A percentile compares a stretch with the other conserved stretches of the same genome.
Evolutionary conservation across 2,888 invertebrate species (phyloP).

Genomic region (Hirtodrosophila cameraria): DNA sequence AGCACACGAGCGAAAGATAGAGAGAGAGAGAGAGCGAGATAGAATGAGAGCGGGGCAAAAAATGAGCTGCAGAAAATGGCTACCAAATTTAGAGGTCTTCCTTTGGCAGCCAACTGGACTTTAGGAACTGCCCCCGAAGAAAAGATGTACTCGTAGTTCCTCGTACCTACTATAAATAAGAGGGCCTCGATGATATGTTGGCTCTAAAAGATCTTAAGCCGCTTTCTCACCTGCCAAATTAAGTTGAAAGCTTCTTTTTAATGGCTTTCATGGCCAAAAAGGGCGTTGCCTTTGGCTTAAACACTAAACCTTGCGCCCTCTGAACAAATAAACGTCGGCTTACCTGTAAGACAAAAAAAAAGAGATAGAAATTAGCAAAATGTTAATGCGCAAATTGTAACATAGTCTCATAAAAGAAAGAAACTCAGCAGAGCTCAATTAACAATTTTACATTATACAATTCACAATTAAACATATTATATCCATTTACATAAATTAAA

Average conservation of each 20-base stretch:
- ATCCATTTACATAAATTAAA: slow-evolving; percentile 14
- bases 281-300: slow-evolving; percentile 69
- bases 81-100: slow-evolving; percentile 51
- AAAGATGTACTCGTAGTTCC: slow-evolving; percentile 44
- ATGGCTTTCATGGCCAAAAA: slow-evolving; percentile 44
- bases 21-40: slow-evolving; percentile 7
- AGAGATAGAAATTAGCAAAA: slow-evolving; percentile 35
- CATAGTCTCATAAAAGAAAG: neutral
- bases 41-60: neutral
- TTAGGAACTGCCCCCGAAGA: slow-evolving; percentile 44
- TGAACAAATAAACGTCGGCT: slow-evolving; percentile 26
- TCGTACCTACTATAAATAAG: slow-evolving; percentile 54
- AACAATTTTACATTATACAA: slow-evolving; percentile 3
- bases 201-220: slow-evolving; percentile 16
- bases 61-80: slow-evolving; percentile 44
- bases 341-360: slow-evolving; percentile 42
- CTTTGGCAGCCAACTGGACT: slow-evolving; percentile 46
- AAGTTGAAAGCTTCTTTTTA: slow-evolving; percentile 43
- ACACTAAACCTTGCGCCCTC: slow-evolving; percentile 21
- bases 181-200: slow-evolving; percentile 55
- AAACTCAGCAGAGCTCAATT: slow-evolving; percentile 35
- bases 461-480: slow-evolving; percentile 21
- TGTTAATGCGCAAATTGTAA: slow-evolving; percentile 30
- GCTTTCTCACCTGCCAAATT: slow-evolving; percentile 63
- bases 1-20: slow-evolving; percentile 11